Evolutionary conservation across 2,797 vertebrate genomes (phyloP).

Genomic region (Novumbra hubbsi): DNA sequence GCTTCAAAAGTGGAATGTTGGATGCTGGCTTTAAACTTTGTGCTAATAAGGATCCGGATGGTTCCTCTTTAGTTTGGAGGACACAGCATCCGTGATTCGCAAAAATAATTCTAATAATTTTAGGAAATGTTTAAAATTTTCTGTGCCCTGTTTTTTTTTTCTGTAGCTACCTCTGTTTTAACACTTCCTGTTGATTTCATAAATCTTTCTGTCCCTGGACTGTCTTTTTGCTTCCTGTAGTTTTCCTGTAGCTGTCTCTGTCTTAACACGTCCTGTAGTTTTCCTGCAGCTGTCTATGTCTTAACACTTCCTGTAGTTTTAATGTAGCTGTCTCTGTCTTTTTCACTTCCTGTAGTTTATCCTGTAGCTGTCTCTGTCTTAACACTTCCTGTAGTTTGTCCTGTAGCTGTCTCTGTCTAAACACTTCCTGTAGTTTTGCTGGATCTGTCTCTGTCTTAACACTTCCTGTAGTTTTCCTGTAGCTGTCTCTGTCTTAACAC

Average conservation of each 20-base stretch:
- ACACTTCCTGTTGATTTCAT: slow-evolving; percentile 24
- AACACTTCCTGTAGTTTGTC: slow-evolving; percentile 18
- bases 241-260: slow-evolving; percentile 23
- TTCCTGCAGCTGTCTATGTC: too few species aligned
- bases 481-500: too few species aligned
- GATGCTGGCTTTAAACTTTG: too few species aligned
- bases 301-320: too few species aligned
- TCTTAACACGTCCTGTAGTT: too few species aligned
- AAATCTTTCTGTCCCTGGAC: neutral
- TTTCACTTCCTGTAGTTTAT: slow-evolving; percentile 15
- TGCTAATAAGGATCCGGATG: too few species aligned
- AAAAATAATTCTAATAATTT: too few species aligned
- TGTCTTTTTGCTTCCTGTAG: neutral
- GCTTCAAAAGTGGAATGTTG: too few species aligned
- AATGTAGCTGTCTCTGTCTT: neutral
- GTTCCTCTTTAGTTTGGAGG: too few species aligned
- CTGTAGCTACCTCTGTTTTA: slow-evolving; percentile 33
- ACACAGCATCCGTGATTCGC: too few species aligned
- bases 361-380: slow-evolving; percentile 34
- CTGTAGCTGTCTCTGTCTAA: neutral
- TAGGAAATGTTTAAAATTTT: too few species aligned
- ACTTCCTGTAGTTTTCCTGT: too few species aligned
- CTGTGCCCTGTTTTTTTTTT: slow-evolving; percentile 27
- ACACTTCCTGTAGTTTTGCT: neutral
- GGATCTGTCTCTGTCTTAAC: slow-evolving; percentile 27